Base-by-base conservation (phyloP, 1,140 invertebrate genomes). In the Lepidurus couesii region DNA sequence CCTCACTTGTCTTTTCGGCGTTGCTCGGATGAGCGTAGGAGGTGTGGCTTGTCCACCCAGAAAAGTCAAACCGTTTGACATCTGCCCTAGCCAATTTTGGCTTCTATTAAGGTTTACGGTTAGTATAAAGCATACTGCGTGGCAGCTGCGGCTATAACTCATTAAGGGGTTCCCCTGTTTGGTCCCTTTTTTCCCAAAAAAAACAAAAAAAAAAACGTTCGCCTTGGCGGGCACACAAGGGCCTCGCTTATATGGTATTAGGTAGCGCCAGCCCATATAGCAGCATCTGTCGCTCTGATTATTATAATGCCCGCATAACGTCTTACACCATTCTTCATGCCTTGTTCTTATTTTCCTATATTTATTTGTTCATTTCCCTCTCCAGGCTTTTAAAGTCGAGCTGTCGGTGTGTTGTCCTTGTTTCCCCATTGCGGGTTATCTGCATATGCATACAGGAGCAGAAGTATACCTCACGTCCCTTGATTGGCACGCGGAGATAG, bases 1-100 rank as follows among this genome's bases (percentile, higher is more conserved):
- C 53, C 8, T 21, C 53, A 65, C 53, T 65, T 65, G 53, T 65
- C 53, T 65, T 34, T 34, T 21, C 13, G 53, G 13, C 16, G 1
- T 21, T 7, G 6, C 16, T 65, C 53, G 7, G 53, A 65, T 16
- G 53, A 16, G 53, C 53, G 13, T 13, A n/a, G 21, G 21, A 65
- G 9, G 53, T 65, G 53, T 65, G 53, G 53, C 53, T 9, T 65
- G 21, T 65, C 21, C 9, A 16, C 8, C 53, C 16, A 21, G 21
- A 65, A 65, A 65, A 65, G 53, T 65, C 53, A 65, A 65, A 65
- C 53, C 53, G 53, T 65, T 65, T 65, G 53, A 65, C 53, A 65
- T 65, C 53, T 65, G 53, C 53, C 53, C 53, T 65, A 65, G 53
- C 53, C 53, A 65, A 65, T 65, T 65, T 65, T 7, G 53, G 53